phyloP scores from a whole-genome alignment of 2,797 vertebrate genomes.

The Linurgus olivaceus region DNA sequence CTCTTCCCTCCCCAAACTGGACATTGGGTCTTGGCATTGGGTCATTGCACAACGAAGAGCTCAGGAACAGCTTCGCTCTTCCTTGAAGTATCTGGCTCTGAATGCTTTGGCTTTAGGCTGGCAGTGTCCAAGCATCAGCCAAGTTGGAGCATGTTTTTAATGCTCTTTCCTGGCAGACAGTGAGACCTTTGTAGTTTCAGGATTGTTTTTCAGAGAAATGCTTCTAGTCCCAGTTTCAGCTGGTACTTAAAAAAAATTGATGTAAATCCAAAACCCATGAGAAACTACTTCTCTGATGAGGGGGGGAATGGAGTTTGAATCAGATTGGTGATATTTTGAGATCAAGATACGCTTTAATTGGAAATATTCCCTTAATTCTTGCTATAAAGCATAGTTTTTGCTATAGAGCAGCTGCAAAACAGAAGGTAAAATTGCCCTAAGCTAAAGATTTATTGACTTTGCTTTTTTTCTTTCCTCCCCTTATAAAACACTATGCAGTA shows the following conservation, averaged over 20 bases:
- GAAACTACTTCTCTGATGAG: neutral
- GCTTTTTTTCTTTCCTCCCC: neutral
- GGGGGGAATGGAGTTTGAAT: neutral
- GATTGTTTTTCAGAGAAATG: neutral
- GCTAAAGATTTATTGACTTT: neutral
- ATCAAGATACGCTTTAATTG: neutral
- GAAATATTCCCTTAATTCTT: neutral
- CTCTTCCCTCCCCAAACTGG: neutral
- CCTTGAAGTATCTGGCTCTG: neutral
- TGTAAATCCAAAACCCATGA: neutral
- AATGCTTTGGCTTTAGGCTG: neutral
- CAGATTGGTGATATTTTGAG: neutral
- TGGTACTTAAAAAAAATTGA: neutral
- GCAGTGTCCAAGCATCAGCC: neutral
- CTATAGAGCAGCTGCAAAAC: neutral
- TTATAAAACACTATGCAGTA: neutral
- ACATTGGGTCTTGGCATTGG: neutral
- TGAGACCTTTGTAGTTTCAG: neutral
- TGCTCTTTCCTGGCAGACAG: neutral
- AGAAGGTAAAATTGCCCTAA: neutral
- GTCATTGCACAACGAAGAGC: neutral
- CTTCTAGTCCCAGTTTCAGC: neutral
- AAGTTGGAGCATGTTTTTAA: neutral
- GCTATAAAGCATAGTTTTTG: neutral
- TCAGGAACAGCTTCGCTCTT: neutral